phyloP scores from a whole-genome alignment of 2,888 invertebrate species.

The Eurytoma californica region DNA sequence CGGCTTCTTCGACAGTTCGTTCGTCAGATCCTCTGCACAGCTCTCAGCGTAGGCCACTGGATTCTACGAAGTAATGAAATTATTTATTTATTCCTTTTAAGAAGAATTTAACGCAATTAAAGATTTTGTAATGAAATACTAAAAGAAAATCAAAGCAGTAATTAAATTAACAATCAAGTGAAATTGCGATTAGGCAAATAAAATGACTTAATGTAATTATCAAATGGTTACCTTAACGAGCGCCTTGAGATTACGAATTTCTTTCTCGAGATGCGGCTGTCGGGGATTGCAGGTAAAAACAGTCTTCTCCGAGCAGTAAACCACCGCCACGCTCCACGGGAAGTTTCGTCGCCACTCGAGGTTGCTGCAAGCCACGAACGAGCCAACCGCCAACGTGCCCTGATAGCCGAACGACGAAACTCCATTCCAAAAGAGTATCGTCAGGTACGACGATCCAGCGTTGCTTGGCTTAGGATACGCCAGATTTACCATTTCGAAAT shows the following conservation, averaged over 20 bases:
- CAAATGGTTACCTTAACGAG: constrained; percentile 63
- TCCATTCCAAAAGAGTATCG: constrained; percentile 75
- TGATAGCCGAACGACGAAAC: constrained; percentile 75
- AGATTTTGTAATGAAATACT: not conserved
- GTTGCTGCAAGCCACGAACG: constrained; percentile 80
- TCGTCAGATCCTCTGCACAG: constrained; percentile 63
- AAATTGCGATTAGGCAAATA: too few species aligned
- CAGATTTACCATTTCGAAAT: constrained; percentile 69
- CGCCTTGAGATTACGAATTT: constrained; percentile 75
- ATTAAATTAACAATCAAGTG: too few species aligned
- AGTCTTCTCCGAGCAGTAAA: constrained; percentile 80
- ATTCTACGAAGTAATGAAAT: constrained; percentile 60
- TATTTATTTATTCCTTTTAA: too few species aligned
- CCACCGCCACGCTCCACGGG: constrained; percentile 77
- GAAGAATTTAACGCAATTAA: not conserved
- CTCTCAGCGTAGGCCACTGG: constrained; percentile 59
- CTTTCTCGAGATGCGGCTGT: constrained; percentile 75
- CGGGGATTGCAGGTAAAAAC: constrained; percentile 80
- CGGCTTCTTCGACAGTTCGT: constrained; percentile 65
- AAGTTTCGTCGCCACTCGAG: constrained; percentile 79
- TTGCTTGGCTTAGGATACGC: constrained; percentile 62
- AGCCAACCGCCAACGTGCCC: constrained; percentile 79
- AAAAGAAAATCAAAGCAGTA: not conserved
- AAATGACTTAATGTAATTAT: too few species aligned
- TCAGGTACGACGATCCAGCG: constrained; percentile 70